Conservation (phyloP, 2,113 vertebrate genomes). For the Hemiprocne comata region DNA sequence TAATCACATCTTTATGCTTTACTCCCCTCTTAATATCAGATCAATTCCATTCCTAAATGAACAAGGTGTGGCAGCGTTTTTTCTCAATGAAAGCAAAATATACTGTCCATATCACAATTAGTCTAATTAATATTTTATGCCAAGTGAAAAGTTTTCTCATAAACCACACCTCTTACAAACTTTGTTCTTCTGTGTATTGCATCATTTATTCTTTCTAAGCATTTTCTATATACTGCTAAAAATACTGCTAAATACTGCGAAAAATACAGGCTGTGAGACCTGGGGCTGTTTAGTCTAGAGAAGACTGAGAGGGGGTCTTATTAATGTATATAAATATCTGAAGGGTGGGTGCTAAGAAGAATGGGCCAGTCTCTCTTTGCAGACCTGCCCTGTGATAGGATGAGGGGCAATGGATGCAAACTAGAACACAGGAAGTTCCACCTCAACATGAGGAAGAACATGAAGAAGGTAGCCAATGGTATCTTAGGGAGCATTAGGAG, state of each 20-base stretch:
- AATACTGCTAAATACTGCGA: neutral
- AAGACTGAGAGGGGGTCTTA: too few species aligned
- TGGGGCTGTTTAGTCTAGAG: too few species aligned
- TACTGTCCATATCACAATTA: neutral
- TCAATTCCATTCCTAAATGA: neutral
- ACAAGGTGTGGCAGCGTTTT: neutral
- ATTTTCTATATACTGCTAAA: neutral
- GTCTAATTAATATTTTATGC: neutral
- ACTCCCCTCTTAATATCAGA: neutral
- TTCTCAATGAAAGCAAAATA: neutral
- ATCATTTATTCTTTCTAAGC: neutral
- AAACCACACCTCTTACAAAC: neutral
- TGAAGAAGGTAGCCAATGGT: too few species aligned
- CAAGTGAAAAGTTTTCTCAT: neutral
- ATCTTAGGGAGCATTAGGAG: too few species aligned
- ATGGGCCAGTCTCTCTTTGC: too few species aligned
- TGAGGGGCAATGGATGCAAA: too few species aligned
- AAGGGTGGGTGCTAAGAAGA: too few species aligned
- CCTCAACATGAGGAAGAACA: too few species aligned
- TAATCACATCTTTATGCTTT: neutral
- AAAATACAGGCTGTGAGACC: neutral
- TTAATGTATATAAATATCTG: too few species aligned
- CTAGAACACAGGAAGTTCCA: too few species aligned
- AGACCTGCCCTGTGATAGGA: too few species aligned
- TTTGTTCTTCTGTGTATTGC: neutral